Percentiles rank a stretch among this genome's conserved stretches.
Evolutionary conservation across 1,140 invertebrate genomes (phyloP).

Genomic region (Hypothenemus hampei): DNA sequence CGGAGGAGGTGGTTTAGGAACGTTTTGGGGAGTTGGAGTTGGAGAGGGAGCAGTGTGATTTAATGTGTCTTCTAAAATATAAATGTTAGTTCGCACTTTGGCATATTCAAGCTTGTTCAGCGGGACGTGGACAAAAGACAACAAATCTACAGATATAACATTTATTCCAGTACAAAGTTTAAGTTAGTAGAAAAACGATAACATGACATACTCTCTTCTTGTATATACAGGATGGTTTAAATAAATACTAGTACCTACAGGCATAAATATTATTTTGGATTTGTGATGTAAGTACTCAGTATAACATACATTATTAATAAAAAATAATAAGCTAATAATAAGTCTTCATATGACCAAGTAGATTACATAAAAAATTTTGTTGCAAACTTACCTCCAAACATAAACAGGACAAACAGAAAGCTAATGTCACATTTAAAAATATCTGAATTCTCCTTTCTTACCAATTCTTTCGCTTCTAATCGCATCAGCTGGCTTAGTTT

Average conservation of each 20-base stretch:
- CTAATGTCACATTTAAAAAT: conserved; percentile 85
- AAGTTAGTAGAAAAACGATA: conserved; percentile 16
- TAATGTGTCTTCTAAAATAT: conserved; percentile 14
- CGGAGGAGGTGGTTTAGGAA: conserved; percentile 25
- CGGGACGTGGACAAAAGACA: background rate
- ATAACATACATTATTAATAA: no score
- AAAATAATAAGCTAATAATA: no score
- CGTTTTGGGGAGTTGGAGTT: background rate
- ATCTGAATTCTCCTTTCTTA: conserved; percentile 94
- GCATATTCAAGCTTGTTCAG: no score
- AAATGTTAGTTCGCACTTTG: no score
- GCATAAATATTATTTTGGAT: background rate
- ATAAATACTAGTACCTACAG: conserved; percentile 11
- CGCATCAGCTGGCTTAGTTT: conserved; percentile 61
- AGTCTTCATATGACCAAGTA: no score
- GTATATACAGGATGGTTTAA: background rate
- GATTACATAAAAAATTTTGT: no score
- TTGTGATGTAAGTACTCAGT: no score
- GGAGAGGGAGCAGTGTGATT: conserved; percentile 1
- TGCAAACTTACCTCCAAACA: background rate
- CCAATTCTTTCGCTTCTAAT: conserved; percentile 81
- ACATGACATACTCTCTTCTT: conserved; percentile 4
- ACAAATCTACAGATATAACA: background rate
- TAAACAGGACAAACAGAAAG: conserved; percentile 1
- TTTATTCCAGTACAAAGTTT: background rate